Conservation (phyloP, 2,113 vertebrate species). For the Ailuropoda melanoleuca region DNA sequence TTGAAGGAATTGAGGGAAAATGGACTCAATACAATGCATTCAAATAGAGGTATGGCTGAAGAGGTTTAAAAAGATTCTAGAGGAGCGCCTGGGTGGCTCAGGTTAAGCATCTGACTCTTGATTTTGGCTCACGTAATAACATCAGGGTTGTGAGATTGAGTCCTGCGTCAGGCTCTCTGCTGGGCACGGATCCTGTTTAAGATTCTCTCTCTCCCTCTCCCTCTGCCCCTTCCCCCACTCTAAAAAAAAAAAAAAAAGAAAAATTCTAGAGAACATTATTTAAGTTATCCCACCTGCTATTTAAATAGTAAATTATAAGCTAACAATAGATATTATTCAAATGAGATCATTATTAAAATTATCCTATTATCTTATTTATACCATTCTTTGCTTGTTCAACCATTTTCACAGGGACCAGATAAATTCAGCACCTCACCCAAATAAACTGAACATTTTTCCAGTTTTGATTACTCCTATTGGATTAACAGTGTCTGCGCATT, state of each 20-base stretch:
- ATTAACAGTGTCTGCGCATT: background rate
- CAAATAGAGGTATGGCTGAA: background rate
- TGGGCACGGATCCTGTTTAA: background rate
- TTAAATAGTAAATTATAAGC: background rate
- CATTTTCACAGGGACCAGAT: background rate
- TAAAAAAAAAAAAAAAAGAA: no score
- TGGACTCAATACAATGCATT: background rate
- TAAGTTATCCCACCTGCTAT: background rate
- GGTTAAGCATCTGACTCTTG: background rate
- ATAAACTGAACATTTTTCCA: background rate
- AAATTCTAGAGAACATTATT: background rate
- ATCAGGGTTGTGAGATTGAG: background rate
- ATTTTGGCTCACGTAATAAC: background rate
- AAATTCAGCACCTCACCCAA: background rate
- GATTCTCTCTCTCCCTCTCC: background rate
- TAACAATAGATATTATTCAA: background rate
- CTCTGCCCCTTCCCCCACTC: background rate
- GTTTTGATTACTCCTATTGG: background rate
- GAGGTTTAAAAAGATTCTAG: background rate
- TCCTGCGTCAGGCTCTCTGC: background rate
- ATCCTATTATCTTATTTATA: background rate
- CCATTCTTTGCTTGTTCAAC: background rate
- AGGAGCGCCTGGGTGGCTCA: background rate
- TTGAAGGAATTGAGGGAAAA: background rate
- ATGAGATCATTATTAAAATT: background rate